These are phyloP conservation scores for Lamprotornis superbus DNA, from an alignment of 2,113 vertebrate genomes.

Conservation along the genomic window DNA sequence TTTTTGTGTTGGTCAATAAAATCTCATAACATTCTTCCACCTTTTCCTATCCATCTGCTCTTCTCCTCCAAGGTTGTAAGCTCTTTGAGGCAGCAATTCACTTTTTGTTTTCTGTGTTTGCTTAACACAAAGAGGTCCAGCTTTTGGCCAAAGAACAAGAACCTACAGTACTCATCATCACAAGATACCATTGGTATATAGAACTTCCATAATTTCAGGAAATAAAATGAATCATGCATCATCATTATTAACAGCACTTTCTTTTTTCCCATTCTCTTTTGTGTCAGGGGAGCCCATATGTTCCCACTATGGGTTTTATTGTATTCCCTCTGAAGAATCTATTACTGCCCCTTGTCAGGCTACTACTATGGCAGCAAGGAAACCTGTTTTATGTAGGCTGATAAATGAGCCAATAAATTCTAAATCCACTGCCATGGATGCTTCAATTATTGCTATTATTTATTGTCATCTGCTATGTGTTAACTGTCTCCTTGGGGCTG, in stretches of 20 bases:
- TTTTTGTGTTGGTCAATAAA: background rate
- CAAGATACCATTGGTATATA: background rate
- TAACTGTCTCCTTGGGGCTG: background rate
- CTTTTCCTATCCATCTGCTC: background rate
- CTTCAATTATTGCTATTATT: conserved; percentile 16
- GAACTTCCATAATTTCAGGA: background rate
- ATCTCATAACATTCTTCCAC: background rate
- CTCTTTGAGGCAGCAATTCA: background rate
- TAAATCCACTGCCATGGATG: background rate
- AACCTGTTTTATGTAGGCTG: background rate
- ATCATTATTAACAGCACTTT: background rate
- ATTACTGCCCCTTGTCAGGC: background rate
- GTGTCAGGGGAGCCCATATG: background rate
- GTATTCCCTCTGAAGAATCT: background rate
- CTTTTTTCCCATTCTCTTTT: background rate
- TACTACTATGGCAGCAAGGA: background rate
- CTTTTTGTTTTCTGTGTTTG: background rate
- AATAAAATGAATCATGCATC: background rate
- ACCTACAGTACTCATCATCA: background rate
- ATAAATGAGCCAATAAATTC: conserved; percentile 26
- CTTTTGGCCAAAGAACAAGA: background rate
- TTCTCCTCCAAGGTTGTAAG: background rate
- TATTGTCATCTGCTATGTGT: background rate
- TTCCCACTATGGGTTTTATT: background rate
- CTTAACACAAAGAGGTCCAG: background rate